These are phyloP conservation scores for Pterobdella sp. DNA, from an alignment of 2,888 invertebrate species.

Conservation along the genomic window DNA sequence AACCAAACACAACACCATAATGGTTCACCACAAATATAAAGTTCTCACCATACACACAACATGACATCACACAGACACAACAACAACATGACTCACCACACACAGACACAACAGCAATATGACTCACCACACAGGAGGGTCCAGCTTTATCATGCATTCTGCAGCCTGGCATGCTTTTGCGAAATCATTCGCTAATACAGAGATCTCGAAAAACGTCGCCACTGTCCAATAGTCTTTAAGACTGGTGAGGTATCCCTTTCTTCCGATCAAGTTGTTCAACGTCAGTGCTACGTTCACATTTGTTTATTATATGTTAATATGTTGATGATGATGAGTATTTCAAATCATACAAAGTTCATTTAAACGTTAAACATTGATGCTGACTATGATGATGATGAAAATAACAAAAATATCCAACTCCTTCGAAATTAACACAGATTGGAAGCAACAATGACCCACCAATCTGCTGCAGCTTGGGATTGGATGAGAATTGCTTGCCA, in stretches of 20 bases:
- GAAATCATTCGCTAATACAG: constrained; percentile 92
- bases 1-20: no score
- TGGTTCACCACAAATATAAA: no score
- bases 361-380: no score
- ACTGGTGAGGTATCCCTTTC: constrained; percentile 86
- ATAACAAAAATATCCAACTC: background rate
- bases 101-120: background rate
- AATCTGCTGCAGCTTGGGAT: constrained; percentile 55
- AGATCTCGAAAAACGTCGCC: constrained; percentile 95
- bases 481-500: constrained; percentile 78
- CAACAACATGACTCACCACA: background rate
- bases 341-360: background rate
- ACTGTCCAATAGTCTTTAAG: constrained; percentile 95
- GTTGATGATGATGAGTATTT: background rate
- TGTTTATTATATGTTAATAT: background rate
- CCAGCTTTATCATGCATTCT: constrained; percentile 57
- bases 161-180: constrained; percentile 93
- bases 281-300: constrained; percentile 85
- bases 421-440: background rate
- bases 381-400: background rate
- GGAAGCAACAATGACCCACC: constrained; percentile 56
- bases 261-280: constrained; percentile 89
- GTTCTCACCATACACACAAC: no score
- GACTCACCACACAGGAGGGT: constrained; percentile 54
- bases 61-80: background rate